Percentiles rank a stretch among this genome's conserved stretches.
These are phyloP conservation scores for Helleia helle DNA, from an alignment of 2,888 invertebrate genomes.

Conservation along the genomic window DNA sequence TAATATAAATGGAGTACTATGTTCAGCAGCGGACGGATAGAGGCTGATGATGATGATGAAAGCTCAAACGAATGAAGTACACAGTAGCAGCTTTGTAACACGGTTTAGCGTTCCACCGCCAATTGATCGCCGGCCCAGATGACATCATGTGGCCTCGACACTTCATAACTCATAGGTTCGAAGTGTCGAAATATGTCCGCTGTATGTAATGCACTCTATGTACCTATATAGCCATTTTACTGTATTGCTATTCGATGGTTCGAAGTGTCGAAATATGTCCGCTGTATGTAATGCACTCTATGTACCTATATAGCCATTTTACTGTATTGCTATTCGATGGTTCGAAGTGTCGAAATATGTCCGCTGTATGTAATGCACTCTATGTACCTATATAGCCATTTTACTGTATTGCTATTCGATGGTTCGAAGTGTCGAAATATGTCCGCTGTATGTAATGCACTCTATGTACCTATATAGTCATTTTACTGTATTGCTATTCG, in stretches of 20 bases:
- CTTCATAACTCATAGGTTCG: conserved; percentile 19
- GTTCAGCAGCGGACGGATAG: too few relatives aligned
- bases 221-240: too few relatives aligned
- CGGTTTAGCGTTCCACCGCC: conserved; percentile 27
- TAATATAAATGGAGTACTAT: too few relatives aligned
- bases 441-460: conserved; percentile 14
- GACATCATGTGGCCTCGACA: conserved; percentile 37
- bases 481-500: too few relatives aligned
- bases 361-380: conserved; percentile 14
- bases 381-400: too few relatives aligned
- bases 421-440: conserved; percentile 31
- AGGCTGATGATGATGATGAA: too few relatives aligned
- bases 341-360: conserved; percentile 32
- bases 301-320: too few relatives aligned
- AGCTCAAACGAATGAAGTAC: too few relatives aligned
- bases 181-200: conserved; percentile 32
- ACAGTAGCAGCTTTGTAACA: conserved; percentile 18
- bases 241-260: too few relatives aligned
- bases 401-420: too few relatives aligned
- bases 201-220: conserved; percentile 3
- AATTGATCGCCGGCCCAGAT: conserved; percentile 45
- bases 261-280: conserved; percentile 32
- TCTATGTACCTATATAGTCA: too few relatives aligned
- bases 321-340: too few relatives aligned
- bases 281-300: conserved; percentile 12